Evolutionary conservation across 2,888 invertebrate species (phyloP).

Genomic region (Phaedon cochleariae): DNA sequence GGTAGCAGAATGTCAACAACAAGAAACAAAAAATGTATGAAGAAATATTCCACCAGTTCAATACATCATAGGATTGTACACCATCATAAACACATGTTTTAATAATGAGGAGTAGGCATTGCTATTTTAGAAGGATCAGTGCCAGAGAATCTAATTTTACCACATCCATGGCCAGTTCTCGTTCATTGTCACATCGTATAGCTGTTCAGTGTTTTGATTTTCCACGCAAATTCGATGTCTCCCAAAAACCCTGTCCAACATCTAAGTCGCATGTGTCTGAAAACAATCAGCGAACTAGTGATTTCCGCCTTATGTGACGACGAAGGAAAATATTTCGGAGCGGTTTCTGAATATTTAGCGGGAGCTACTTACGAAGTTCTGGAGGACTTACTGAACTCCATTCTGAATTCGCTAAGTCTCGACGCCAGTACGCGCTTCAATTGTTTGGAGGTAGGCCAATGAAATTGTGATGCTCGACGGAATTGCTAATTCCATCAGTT

Average conservation of each 20-base stretch:
- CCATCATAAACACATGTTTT: no score
- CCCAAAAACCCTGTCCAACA: slow-evolving; percentile 70
- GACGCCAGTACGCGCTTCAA: slow-evolving; percentile 74
- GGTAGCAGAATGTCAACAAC: no score
- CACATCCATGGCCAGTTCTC: slow-evolving; percentile 6
- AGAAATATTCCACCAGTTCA: no score
- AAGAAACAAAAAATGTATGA: no score
- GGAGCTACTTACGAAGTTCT: slow-evolving; percentile 72
- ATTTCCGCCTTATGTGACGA: slow-evolving; percentile 71
- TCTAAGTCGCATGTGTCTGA: slow-evolving; percentile 69
- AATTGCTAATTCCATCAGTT: no score
- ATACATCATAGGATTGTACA: no score
- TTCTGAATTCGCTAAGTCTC: slow-evolving; percentile 71
- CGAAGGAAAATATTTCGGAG: slow-evolving; percentile 63
- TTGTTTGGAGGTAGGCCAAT: slow-evolving; percentile 71
- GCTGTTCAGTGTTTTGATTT: slow-evolving; percentile 18
- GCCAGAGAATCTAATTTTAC: slow-evolving; percentile 9
- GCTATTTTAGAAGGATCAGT: slow-evolving; percentile 5
- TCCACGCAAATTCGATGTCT: slow-evolving; percentile 66
- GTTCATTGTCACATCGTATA: slow-evolving; percentile 16
- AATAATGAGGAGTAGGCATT: not conserved
- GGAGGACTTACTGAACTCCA: slow-evolving; percentile 73
- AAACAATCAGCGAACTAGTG: slow-evolving; percentile 69
- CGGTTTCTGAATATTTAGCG: slow-evolving; percentile 58
- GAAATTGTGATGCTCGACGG: no score